phyloP scores from a whole-genome alignment of 2,113 vertebrate genomes.

The Lasiurus cinereus region DNA sequence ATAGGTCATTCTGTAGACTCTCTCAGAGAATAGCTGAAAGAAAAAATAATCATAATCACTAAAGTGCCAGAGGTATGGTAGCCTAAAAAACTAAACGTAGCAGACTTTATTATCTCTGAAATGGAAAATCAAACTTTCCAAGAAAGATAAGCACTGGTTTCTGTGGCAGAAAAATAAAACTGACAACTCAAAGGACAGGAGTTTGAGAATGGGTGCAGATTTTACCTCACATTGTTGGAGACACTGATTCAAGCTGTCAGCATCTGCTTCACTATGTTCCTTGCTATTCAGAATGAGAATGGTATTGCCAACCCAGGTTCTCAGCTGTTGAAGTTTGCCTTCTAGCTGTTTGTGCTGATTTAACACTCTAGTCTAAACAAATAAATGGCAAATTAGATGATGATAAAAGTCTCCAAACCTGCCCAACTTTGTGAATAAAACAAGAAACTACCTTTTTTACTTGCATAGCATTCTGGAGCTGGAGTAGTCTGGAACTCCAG shows the following conservation, averaged over 20 bases:
- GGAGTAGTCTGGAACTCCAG: constrained; percentile 88
- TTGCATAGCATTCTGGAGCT: constrained; percentile 87
- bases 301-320: constrained; percentile 88
- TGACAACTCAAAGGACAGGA: constrained; percentile 16
- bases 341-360: constrained; percentile 86
- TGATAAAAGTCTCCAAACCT: background rate
- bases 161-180: constrained; percentile 30
- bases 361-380: constrained; percentile 84
- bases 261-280: background rate
- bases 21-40: constrained; percentile 29
- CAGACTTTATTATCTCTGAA: constrained; percentile 32
- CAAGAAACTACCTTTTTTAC: constrained; percentile 88
- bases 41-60: background rate
- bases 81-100: constrained; percentile 35
- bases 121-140: constrained; percentile 43
- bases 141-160: constrained; percentile 26
- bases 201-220: background rate
- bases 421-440: constrained; percentile 19
- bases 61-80: background rate
- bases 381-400: constrained; percentile 49
- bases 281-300: constrained; percentile 64
- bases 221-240: constrained; percentile 90
- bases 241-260: constrained; percentile 79
- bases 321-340: constrained; percentile 88
- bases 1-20: background rate